These are phyloP conservation scores for Hydrochoerus hydrochaeris DNA, from an alignment of 2,113 vertebrate species.

Conservation along the genomic window DNA sequence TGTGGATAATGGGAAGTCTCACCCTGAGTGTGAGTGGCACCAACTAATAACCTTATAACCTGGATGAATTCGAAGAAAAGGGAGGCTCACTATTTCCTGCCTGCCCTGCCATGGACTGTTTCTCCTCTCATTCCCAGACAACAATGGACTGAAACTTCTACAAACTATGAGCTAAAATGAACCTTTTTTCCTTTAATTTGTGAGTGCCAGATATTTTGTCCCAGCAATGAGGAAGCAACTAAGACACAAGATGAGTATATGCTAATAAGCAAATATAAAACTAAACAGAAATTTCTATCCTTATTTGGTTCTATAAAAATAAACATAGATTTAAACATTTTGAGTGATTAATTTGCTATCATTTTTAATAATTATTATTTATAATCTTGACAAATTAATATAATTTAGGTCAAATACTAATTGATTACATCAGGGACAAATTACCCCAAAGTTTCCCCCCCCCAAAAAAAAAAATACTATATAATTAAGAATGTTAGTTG, in stretches of 20 bases:
- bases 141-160: neutral
- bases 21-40: neutral
- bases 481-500: neutral
- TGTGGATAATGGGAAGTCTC: neutral
- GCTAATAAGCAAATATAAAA: conserved; percentile 17
- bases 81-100: neutral
- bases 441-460: conserved; percentile 8
- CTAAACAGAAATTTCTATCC: neutral
- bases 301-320: conserved; percentile 33
- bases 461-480: conserved; percentile 7
- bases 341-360: neutral
- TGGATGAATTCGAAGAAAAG: neutral
- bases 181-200: neutral
- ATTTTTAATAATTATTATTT: conserved; percentile 20
- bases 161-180: neutral
- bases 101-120: neutral
- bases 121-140: neutral
- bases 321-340: neutral
- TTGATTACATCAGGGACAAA: neutral
- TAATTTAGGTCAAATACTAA: conserved; percentile 16
- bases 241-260: neutral
- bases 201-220: neutral
- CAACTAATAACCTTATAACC: neutral
- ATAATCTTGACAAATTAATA: conserved; percentile 33
- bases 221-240: neutral